These are phyloP conservation scores for Eurois occulta DNA, from an alignment of 2,888 invertebrate genomes.

Conservation along the genomic window DNA sequence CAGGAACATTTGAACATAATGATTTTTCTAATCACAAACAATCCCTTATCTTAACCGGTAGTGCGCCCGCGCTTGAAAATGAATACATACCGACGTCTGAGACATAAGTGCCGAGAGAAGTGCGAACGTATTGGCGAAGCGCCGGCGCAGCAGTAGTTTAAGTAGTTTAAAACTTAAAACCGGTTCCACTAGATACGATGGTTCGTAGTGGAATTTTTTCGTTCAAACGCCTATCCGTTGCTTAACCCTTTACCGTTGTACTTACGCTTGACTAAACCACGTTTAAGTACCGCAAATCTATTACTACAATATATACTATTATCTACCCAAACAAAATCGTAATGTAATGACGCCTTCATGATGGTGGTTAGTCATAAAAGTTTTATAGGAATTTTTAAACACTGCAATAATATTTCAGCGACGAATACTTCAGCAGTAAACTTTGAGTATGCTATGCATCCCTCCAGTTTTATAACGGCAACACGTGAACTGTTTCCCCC, in stretches of 20 bases:
- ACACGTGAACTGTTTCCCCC: conserved; percentile 62
- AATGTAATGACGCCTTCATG: conserved; percentile 23
- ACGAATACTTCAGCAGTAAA: conserved; percentile 55
- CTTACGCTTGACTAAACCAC: conserved; percentile 30
- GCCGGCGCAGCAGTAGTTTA: conserved; percentile 59
- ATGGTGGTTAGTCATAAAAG: conserved; percentile 10
- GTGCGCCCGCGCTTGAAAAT: conserved; percentile 20
- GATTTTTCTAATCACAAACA: conserved; percentile 30
- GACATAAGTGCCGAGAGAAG: conserved; percentile 17
- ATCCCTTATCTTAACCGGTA: conserved; percentile 32
- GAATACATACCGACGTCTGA: background rate
- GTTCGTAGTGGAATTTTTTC: conserved; percentile 85
- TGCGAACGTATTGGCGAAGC: conserved; percentile 63
- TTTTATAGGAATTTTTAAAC: conserved; percentile 41
- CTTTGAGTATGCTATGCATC: conserved; percentile 60
- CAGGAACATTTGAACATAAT: conserved; percentile 27
- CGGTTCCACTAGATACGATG: conserved; percentile 81
- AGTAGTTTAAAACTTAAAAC: conserved; percentile 79
- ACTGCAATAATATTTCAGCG: conserved; percentile 41
- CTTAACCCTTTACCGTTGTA: conserved; percentile 65
- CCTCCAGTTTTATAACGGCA: conserved; percentile 57
- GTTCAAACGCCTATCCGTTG: conserved; percentile 65
- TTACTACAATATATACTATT: no score
- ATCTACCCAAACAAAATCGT: conserved; percentile 16
- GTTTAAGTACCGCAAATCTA: conserved; percentile 26